Evolutionary conservation across 2,113 vertebrate genomes (phyloP).

Genomic region (Caranx melampygus): DNA sequence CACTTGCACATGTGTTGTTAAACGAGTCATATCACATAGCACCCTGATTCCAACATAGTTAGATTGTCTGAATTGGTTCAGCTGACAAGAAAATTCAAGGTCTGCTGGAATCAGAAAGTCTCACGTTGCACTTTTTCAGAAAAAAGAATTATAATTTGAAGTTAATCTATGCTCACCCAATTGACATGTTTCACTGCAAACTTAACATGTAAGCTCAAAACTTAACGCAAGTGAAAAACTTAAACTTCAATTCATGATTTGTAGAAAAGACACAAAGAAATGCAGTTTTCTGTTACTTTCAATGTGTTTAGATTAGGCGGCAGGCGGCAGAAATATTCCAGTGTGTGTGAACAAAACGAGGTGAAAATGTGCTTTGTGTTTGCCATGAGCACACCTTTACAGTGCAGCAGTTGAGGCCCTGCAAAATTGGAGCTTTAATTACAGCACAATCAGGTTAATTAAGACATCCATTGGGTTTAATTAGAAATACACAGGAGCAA

Average conservation of each 20-base stretch:
- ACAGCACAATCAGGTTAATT: neutral
- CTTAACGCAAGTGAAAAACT: neutral
- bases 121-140: neutral
- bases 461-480: neutral
- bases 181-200: too few species aligned
- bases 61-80: conserved; percentile 52
- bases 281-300: too few species aligned
- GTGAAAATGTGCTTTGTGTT: neutral
- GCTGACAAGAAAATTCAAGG: conserved; percentile 60
- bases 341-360: too few species aligned
- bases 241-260: neutral
- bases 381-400: neutral
- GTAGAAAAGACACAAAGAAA: too few species aligned
- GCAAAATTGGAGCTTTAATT: neutral
- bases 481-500: neutral
- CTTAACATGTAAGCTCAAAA: too few species aligned
- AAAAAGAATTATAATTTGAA: too few species aligned
- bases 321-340: too few species aligned
- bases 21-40: conserved; percentile 24
- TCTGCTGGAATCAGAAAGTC: conserved; percentile 36
- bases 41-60: conserved; percentile 48
- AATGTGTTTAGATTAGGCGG: too few species aligned
- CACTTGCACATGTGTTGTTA: conserved; percentile 39
- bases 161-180: too few species aligned
- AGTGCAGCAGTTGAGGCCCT: neutral